These are phyloP conservation scores for Stichodactyla mertensii DNA, from an alignment of 64 coral and sea anemone genomes.

Conservation along the genomic window DNA sequence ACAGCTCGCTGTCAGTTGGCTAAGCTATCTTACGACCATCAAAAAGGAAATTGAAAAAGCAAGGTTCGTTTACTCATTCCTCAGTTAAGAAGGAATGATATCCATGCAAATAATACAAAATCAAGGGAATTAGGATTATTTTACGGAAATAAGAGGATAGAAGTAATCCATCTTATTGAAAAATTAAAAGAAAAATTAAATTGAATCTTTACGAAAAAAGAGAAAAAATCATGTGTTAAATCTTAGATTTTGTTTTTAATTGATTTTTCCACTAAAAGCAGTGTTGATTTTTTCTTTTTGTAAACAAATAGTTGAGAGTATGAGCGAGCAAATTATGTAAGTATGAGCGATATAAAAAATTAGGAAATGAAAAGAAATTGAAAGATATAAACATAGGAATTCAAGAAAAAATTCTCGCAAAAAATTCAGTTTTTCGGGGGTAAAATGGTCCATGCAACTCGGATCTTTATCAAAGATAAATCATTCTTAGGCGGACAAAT, in stretches of 20 bases:
- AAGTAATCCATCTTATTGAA: not conserved
- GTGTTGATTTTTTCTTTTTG: not conserved
- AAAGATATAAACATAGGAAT: not conserved
- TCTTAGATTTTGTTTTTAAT: not conserved
- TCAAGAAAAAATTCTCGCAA: not conserved
- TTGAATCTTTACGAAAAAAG: not conserved
- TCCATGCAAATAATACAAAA: not conserved
- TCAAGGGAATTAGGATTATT: not conserved
- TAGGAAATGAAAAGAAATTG: not conserved
- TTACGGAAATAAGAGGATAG: not conserved
- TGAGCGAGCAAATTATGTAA: too few species aligned
- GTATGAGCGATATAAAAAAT: not conserved
- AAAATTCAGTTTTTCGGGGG: not conserved
- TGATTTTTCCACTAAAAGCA: not conserved
- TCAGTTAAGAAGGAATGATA: not conserved
- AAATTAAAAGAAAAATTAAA: slow-evolving; percentile 2
- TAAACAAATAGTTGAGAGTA: not conserved
- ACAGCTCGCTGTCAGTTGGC: not conserved
- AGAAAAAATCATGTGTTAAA: not conserved
- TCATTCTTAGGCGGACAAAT: not conserved
- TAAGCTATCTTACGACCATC: not conserved
- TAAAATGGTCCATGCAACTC: not conserved
- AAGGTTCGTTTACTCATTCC: not conserved
- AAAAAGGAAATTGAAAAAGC: slow-evolving; percentile 5
- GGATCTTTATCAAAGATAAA: not conserved